Evolutionary conservation across 1,140 invertebrate genomes (phyloP), one percentile per base, ranked within the genome.

Genomic region (Drosophila repleta): DNA sequence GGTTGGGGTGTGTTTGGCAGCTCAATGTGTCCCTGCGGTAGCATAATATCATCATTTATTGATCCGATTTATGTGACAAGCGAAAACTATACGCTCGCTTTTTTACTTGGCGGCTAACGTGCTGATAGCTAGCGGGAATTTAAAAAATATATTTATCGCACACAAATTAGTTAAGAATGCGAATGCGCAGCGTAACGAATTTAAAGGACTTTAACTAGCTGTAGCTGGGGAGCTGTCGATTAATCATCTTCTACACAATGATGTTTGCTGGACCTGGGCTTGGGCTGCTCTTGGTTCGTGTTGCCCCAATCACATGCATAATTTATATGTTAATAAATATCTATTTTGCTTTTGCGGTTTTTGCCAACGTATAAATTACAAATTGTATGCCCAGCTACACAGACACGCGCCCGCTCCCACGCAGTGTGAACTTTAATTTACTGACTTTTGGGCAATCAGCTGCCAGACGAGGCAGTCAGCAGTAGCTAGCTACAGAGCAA

Each of bases 21-120:
- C 65, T 79, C 41, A 89, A 88, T 88, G 84, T 89, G 79, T 88
- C 84, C 84, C 84, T 88, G 84, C 74, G 84, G 84, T 89, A 73
- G 84, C 79, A 88, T 88, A 88, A 88, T 89, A 88, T 88, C 84
- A 88, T 89, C 84, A 88, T 89, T 88, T 88, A 88, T 88, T 88
- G 84, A 89, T 89, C 84, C 84, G 84, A 88, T 90, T 88, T 88
- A 88, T 90, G 84, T 88, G 84, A 88, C 85, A 83, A 79, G 76
- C 84, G 74, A 82, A 57, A 89, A 88, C 84, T 88, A 89, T 84
- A 57, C 74, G 46, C 15, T 72, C 71, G 74, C 82, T 69, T 70
- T 68, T 81, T 81, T 81, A 82, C 72, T 55, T 39, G 29, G 64
- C 56, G 72, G 52, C 35, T 41, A 21, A 11, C 10, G 7, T 8